phyloP scores from a whole-genome alignment of 2,113 vertebrate genomes.

The Heloderma charlesbogerti region DNA sequence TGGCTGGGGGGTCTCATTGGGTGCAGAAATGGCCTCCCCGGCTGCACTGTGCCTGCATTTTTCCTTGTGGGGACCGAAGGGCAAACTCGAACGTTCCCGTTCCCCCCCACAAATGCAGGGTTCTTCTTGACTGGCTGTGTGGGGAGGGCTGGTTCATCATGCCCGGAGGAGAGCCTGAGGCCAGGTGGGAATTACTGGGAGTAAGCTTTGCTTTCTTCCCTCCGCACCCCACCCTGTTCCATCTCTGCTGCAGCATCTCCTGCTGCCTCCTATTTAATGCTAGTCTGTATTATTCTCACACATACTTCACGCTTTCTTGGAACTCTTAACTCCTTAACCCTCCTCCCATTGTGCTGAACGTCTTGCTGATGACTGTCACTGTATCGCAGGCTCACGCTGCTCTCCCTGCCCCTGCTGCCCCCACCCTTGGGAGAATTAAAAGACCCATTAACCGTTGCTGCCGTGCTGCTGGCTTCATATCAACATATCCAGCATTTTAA shows the following conservation, averaged over 20 bases:
- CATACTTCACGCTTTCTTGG: conserved; percentile 38
- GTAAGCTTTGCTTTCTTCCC: conserved; percentile 32
- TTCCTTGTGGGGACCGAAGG: rapidly evolving
- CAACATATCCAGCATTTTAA: conserved; percentile 71
- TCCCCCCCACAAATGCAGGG: neutral
- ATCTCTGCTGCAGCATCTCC: conserved; percentile 50
- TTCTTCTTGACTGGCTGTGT: neutral
- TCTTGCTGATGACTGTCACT: conserved; percentile 40
- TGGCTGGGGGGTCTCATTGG: neutral
- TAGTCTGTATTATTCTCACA: conserved; percentile 38
- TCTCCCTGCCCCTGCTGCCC: conserved; percentile 14
- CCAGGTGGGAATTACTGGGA: conserved; percentile 59
- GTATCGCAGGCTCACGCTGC: neutral
- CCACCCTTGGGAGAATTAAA: conserved; percentile 58
- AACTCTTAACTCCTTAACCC: neutral
- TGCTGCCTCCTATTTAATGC: conserved; percentile 56
- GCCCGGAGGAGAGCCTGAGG: neutral
- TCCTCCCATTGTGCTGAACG: neutral
- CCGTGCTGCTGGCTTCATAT: conserved; percentile 63
- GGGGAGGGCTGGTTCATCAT: neutral
- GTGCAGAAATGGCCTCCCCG: neutral
- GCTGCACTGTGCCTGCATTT: neutral
- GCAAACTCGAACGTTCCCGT: rapidly evolving
- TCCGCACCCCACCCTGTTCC: neutral
- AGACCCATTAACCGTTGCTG: conserved; percentile 61